Percentiles rank a stretch among this genome's conserved stretches.
phyloP scores from a whole-genome alignment of 2,113 vertebrate genomes.

The Falco punctatus region DNA sequence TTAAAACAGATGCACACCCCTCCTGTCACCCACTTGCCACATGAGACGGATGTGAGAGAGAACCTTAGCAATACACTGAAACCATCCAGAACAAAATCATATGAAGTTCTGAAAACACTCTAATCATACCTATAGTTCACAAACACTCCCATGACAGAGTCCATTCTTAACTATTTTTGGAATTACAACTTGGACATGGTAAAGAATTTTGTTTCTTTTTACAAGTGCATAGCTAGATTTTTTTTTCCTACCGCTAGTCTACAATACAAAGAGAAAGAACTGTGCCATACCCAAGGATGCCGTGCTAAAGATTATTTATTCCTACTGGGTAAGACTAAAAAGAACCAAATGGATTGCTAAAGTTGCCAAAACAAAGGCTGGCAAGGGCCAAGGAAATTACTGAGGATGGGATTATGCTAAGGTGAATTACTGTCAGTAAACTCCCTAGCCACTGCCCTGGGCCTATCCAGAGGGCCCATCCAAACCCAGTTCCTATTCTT shows the following conservation, averaged over 20 bases:
- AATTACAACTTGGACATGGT: background rate
- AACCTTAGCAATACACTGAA: background rate
- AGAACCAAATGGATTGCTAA: background rate
- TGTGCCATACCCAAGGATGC: background rate
- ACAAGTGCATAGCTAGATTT: background rate
- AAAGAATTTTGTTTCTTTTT: background rate
- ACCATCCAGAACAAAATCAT: background rate
- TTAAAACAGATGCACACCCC: background rate
- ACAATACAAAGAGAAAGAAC: background rate
- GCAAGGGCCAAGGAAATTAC: background rate
- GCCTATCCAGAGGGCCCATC: background rate
- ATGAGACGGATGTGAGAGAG: background rate
- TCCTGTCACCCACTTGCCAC: background rate
- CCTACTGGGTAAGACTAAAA: background rate
- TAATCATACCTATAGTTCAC: background rate
- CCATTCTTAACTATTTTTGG: background rate
- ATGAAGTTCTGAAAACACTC: background rate
- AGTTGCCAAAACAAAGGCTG: background rate
- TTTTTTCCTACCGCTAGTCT: background rate
- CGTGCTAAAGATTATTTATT: background rate
- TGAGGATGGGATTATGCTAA: background rate
- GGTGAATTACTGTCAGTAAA: background rate
- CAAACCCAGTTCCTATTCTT: background rate
- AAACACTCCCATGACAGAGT: background rate
- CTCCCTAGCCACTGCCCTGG: background rate